Percentiles rank a stretch among this genome's conserved stretches.
These are phyloP conservation scores for Callopanchax toddi DNA, from an alignment of 2,113 vertebrate genomes.

Conservation along the genomic window DNA sequence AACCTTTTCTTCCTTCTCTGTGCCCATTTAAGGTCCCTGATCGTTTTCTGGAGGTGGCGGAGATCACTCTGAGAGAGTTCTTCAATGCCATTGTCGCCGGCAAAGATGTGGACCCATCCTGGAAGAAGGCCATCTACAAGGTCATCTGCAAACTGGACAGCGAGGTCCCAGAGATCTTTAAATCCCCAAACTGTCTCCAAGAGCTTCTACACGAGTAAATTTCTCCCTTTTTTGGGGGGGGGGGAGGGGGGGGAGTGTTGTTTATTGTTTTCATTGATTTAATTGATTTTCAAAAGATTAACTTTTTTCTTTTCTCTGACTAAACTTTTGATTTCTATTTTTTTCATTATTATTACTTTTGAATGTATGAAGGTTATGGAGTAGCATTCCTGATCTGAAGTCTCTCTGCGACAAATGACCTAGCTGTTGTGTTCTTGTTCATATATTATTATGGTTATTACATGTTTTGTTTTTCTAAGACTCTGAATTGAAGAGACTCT, in stretches of 20 bases:
- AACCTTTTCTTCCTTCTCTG: conserved; percentile 76
- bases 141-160: conserved; percentile 99
- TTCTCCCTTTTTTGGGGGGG: conserved; percentile 63
- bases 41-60: conserved; percentile 98
- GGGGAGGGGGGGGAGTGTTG: too few relatives aligned
- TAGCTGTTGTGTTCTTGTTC: conserved; percentile 76
- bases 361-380: conserved; percentile 78
- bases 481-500: conserved; percentile 69
- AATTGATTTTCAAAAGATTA: conserved; percentile 56
- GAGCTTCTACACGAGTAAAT: conserved; percentile 98
- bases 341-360: conserved; percentile 58
- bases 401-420: conserved; percentile 38
- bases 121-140: conserved; percentile 99
- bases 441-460: conserved; percentile 60
- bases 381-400: conserved; percentile 78
- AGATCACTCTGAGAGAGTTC: conserved; percentile 99
- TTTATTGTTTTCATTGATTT: conserved; percentile 69
- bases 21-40: conserved; percentile 93
- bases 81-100: conserved; percentile 99
- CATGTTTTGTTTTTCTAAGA: conserved; percentile 81
- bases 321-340: conserved; percentile 49
- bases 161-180: conserved; percentile 98
- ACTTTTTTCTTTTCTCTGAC: conserved; percentile 24
- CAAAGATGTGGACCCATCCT: conserved; percentile 99
- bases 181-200: conserved; percentile 98